Evolutionary conservation across 2,888 invertebrate species (phyloP), one percentile per base, ranked within the genome.

Genomic region (Nomada lathburiana): DNA sequence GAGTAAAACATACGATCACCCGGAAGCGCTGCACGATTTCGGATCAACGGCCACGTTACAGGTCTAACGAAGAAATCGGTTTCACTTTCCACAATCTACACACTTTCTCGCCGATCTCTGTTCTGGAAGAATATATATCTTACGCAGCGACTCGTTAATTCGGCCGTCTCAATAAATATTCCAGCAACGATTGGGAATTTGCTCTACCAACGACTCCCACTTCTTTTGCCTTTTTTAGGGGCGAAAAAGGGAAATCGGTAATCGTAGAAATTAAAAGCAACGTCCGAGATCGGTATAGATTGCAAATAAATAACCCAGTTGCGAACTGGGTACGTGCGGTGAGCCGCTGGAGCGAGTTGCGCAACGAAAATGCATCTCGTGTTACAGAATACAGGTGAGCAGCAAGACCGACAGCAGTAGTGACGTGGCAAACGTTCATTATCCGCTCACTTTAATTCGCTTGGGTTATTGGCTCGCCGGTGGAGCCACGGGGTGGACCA

Each of bases 351-450:
- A 84, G 80, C 70, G 65, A 11, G 82, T 90, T 92, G 89, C 90
- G 90, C 88, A 92, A 92, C 83, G 81, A 79, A 76, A 89, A 88
- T 88, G 86, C 87, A 89, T 91, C 91, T 92, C 92, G 85, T 80
- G 85, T 92, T 92, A 92, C 92, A 85, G 85, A 85, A 83, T 77
- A 87, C 89, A 89, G 90, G 91, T 90, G 89, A 90, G 78, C 84
- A 85, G 62, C 69, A 52, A 64, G 52, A 47, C 42, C 72, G 55
- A 13, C 69, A 65, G 64, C 55, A 76, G 72, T 59, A 72, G 36
- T 63, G 59, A 73, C 72, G 47, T 44, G 64, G 52, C 57, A 29
- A 68, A 69, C 57, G 72, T 84, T 86, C 83, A 77, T 89, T 89
- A 80, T n/a, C 69, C 83, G 75, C 84, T 86, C 76, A 74, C 59